Conservation (phyloP, 2,888 invertebrate species). For the Cylindroiulus punctatus region DNA sequence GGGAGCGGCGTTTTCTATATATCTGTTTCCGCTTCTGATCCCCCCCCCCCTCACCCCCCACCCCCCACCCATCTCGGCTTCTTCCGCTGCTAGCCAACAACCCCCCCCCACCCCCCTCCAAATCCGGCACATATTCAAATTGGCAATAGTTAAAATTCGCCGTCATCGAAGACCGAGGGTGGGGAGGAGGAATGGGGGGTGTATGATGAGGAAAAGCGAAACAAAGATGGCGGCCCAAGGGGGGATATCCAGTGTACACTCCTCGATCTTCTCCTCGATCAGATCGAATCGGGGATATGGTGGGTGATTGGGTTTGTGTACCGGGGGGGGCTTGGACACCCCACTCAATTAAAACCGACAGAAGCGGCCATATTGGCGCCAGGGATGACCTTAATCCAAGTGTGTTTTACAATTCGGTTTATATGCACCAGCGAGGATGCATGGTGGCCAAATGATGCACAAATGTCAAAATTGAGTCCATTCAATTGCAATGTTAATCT, state of each 20-base stretch:
- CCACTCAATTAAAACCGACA: no score
- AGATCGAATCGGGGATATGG: no score
- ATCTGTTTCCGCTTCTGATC: neutral
- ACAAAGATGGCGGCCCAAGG: neutral
- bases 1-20: slow-evolving; percentile 48
- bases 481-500: no score
- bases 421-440: no score
- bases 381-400: no score
- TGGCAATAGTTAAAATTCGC: slow-evolving; percentile 53
- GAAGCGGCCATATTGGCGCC: no score
- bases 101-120: neutral
- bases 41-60: neutral
- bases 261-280: neutral
- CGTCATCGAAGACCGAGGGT: slow-evolving; percentile 24
- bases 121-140: slow-evolving; percentile 50
- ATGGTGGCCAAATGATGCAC: no score
- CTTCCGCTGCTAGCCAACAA: neutral
- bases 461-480: no score
- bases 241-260: neutral
- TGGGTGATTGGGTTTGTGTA: no score
- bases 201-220: neutral
- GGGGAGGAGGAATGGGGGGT: neutral
- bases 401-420: no score
- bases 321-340: no score
- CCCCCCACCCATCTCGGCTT: neutral